Percentiles rank a stretch among this genome's conserved stretches.
Evolutionary conservation across 2,797 vertebrate genomes (phyloP).

Genomic region (Alcedo atthis): DNA sequence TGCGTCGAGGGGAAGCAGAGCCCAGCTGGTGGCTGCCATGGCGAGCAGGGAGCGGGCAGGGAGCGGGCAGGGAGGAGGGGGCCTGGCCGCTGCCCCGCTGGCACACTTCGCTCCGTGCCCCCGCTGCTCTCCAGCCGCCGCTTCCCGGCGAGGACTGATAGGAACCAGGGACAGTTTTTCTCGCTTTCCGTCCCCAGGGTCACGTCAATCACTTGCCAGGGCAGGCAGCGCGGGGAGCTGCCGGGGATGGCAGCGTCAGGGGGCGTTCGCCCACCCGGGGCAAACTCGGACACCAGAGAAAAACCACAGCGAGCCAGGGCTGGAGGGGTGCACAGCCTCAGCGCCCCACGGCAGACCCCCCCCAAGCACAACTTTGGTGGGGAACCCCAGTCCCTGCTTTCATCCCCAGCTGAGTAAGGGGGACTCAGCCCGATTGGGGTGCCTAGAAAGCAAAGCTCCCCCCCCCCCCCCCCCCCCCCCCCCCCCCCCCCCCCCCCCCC

Average conservation of each 20-base stretch:
- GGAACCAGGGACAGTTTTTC: slow-evolving; percentile 59
- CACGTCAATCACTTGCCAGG: slow-evolving; percentile 52
- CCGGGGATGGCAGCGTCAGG: not conserved
- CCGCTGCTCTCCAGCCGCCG: slow-evolving; percentile 17
- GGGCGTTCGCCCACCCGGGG: not conserved
- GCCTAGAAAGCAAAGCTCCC: not conserved
- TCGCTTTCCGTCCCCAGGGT: slow-evolving; percentile 55
- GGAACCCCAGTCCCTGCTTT: not conserved
- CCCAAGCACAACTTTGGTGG: not conserved
- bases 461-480: too few species aligned
- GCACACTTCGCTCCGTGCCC: not conserved
- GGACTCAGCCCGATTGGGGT: too few species aligned
- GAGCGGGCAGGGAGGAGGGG: not conserved
- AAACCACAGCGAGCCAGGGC: not conserved
- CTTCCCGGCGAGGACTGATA: slow-evolving; percentile 19
- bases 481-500: not conserved
- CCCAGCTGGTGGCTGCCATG: not conserved
- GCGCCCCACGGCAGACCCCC: not conserved
- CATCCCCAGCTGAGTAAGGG: not conserved
- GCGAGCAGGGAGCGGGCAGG: not conserved
- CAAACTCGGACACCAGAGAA: not conserved
- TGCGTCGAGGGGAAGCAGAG: not conserved
- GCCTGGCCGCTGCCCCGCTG: not conserved
- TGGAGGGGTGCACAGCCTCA: not conserved
- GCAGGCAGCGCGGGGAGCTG: not conserved